These are phyloP conservation scores for Bombus soroeensis DNA, from an alignment of 1,140 invertebrate genomes.

Conservation along the genomic window DNA sequence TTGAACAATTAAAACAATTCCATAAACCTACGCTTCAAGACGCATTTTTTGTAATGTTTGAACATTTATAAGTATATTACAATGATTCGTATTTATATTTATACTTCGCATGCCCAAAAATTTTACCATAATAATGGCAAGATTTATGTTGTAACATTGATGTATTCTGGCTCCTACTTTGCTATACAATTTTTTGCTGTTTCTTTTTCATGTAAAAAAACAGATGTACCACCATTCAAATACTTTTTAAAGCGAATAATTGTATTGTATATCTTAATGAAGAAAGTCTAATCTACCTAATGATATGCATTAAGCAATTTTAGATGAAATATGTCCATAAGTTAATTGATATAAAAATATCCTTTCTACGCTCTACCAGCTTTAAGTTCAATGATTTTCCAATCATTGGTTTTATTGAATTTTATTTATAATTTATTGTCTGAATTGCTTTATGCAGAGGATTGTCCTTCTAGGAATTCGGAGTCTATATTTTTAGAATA, in stretches of 20 bases:
- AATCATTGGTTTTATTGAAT: conserved; percentile 66
- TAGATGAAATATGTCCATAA: conserved; percentile 62
- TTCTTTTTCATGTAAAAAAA: conserved; percentile 43
- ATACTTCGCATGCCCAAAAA: conserved; percentile 41
- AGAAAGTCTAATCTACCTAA: conserved; percentile 53
- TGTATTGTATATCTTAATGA: conserved; percentile 25
- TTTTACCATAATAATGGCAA: conserved; percentile 51
- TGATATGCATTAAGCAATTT: conserved; percentile 60
- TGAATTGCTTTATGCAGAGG: conserved; percentile 77
- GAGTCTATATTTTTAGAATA: conserved; percentile 67
- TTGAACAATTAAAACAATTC: conserved; percentile 61
- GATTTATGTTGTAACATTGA: conserved; percentile 7
- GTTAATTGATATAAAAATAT: conserved; percentile 81
- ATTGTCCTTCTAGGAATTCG: conserved; percentile 74
- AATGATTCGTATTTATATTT: conserved; percentile 39
- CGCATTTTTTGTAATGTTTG: conserved; percentile 37
- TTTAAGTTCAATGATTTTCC: conserved; percentile 60
- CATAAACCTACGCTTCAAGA: conserved; percentile 62
- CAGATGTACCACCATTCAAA: conserved; percentile 20
- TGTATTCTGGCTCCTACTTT: background rate
- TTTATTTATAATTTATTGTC: conserved; percentile 79
- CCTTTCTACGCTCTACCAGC: conserved; percentile 74
- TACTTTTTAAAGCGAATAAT: conserved; percentile 39
- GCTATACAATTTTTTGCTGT: conserved; percentile 6
- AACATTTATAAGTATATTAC: conserved; percentile 53